These are phyloP conservation scores for Cinara cedri DNA, from an alignment of 2,888 invertebrate species.

Conservation along the genomic window DNA sequence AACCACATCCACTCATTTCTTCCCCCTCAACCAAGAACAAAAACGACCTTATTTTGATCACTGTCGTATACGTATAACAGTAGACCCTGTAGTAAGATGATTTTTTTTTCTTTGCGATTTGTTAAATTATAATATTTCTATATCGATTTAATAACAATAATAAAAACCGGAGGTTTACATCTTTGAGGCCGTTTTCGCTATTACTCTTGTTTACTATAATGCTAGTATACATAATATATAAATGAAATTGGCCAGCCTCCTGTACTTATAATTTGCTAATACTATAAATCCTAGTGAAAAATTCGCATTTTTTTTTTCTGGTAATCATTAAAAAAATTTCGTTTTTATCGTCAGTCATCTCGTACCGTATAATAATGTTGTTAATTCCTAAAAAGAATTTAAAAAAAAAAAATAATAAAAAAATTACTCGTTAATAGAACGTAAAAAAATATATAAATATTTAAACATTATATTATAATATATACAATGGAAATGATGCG, in stretches of 20 bases:
- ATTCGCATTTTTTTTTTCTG: background rate
- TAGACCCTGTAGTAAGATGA: background rate
- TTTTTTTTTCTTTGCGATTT: conserved; percentile 12
- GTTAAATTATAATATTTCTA: background rate
- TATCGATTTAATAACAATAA: conserved; percentile 4
- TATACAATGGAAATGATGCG: conserved; percentile 22
- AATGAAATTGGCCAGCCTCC: background rate
- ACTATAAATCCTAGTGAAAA: background rate
- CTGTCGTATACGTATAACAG: no score
- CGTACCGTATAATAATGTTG: background rate
- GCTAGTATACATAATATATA: background rate
- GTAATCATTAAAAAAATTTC: background rate
- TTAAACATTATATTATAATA: background rate
- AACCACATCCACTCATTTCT: no score
- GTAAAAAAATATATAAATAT: background rate
- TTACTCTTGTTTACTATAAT: background rate
- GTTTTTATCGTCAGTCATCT: background rate
- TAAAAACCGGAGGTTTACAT: conserved; percentile 13
- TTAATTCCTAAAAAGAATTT: conserved; percentile 10
- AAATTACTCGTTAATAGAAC: background rate
- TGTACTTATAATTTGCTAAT: background rate
- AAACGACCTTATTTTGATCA: conserved; percentile 34
- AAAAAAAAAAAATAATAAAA: conserved; percentile 11
- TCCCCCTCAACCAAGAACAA: no score
- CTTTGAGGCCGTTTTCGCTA: conserved; percentile 15